Evolutionary conservation across 2,113 vertebrate species (phyloP).

Genomic region (Protobothrops flavoviridis): DNA sequence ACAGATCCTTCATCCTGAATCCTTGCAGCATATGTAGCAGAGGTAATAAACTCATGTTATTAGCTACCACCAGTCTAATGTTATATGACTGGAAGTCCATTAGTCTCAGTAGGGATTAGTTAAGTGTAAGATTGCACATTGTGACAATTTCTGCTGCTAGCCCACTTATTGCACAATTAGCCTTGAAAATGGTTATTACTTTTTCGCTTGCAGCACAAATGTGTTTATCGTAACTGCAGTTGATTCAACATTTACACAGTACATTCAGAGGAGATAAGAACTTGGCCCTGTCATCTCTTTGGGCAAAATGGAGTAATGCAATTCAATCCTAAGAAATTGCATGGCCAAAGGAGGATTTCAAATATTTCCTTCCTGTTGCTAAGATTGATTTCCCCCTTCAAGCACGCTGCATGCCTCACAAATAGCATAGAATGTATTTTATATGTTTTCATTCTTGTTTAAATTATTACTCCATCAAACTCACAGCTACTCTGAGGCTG

Average conservation of each 20-base stretch:
- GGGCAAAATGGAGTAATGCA: neutral
- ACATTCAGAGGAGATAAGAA: neutral
- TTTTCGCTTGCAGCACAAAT: neutral
- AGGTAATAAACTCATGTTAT: neutral
- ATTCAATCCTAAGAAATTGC: neutral
- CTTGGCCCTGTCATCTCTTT: neutral
- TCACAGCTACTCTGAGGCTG: neutral
- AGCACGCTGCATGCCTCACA: neutral
- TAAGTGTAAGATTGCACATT: neutral
- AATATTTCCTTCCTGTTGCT: neutral
- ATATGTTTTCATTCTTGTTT: slow-evolving; percentile 23
- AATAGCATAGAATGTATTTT: neutral
- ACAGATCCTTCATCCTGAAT: neutral
- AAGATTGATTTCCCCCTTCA: neutral
- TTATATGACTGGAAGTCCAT: neutral
- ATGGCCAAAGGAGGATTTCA: neutral
- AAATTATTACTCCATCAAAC: slow-evolving; percentile 17
- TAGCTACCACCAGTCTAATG: neutral
- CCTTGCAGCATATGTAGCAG: neutral
- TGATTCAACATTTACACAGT: slow-evolving; percentile 11
- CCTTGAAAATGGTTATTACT: neutral
- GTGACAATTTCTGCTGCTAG: neutral
- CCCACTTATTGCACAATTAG: neutral
- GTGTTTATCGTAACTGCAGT: slow-evolving; percentile 10
- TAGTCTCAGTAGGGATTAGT: neutral